phyloP scores from a whole-genome alignment of 92 coral and sea anemone species.

The Virgularia gustaviana region DNA sequence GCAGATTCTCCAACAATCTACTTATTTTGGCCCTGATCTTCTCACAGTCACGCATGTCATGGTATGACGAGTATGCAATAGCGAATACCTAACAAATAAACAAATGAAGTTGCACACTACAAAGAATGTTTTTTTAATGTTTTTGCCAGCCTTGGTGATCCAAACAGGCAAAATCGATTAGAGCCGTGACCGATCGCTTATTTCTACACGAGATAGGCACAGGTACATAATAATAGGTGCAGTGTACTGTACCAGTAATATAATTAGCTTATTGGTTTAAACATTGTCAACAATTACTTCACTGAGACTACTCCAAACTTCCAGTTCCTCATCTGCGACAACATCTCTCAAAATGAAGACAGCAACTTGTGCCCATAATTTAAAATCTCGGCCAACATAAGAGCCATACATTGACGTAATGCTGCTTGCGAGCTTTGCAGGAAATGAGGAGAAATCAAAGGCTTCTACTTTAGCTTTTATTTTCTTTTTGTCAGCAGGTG shows the following conservation, averaged over 20 bases:
- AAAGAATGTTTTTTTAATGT: too few species aligned
- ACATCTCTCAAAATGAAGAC: constrained; percentile 1
- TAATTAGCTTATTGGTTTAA: too few species aligned
- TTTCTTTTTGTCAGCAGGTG: constrained; percentile 4
- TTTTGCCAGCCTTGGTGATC: too few species aligned
- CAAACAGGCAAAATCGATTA: too few species aligned
- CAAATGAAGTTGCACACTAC: too few species aligned
- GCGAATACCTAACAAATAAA: background rate
- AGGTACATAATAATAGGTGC: too few species aligned
- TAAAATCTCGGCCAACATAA: constrained; percentile 10
- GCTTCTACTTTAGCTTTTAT: constrained; percentile 11
- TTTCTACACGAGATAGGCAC: too few species aligned
- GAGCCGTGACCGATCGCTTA: too few species aligned
- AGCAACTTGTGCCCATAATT: constrained; percentile 23
- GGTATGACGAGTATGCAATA: background rate
- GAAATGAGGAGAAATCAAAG: background rate
- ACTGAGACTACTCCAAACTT: constrained; percentile 7
- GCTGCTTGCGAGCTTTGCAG: constrained; percentile 2
- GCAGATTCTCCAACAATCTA: background rate
- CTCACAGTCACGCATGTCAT: constrained; percentile 7
- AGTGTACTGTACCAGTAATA: too few species aligned
- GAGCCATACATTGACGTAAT: constrained; percentile 4
- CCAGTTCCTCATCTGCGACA: constrained; percentile 1
- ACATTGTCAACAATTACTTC: too few species aligned
- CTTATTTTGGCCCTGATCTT: constrained; percentile 5